Conservation (phyloP, 92 coral and sea anemone genomes). For the Epizoanthus scotinus region DNA sequence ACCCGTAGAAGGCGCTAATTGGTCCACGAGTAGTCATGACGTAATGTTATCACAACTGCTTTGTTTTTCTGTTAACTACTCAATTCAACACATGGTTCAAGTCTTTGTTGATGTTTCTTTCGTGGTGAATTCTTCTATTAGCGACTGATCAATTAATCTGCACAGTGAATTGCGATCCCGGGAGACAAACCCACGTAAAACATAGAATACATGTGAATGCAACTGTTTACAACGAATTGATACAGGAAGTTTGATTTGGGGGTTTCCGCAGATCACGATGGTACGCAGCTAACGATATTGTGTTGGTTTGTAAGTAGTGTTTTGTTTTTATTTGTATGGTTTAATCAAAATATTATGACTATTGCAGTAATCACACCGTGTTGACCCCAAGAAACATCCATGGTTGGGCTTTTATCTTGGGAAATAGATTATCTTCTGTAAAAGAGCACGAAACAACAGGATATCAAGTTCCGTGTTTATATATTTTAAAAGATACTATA, state of each 20-base stretch:
- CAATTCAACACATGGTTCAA: not conserved
- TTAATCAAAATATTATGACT: not conserved
- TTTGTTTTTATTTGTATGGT: not conserved
- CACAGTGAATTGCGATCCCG: not conserved
- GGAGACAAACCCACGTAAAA: not conserved
- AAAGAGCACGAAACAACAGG: not conserved
- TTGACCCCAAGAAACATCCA: not conserved
- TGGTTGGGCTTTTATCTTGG: too few relatives aligned
- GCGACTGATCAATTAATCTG: not conserved
- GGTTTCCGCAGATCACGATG: not conserved
- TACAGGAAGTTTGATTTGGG: not conserved
- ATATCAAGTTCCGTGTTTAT: not conserved
- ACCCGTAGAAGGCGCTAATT: constrained; percentile 27
- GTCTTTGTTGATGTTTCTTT: constrained; percentile 17
- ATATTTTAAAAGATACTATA: not conserved
- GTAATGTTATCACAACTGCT: constrained; percentile 14
- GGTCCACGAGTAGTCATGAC: constrained; percentile 30
- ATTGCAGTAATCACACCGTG: not conserved
- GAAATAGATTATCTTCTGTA: too few relatives aligned
- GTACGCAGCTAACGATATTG: constrained; percentile 4
- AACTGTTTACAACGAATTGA: not conserved
- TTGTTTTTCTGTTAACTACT: constrained; percentile 15
- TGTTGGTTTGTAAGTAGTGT: constrained; percentile 15
- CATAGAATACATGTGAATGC: not conserved
- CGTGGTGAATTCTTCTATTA: not conserved